These are phyloP conservation scores for Cheirogaleus major DNA, from an alignment of 2,797 vertebrate species.

Conservation along the genomic window DNA sequence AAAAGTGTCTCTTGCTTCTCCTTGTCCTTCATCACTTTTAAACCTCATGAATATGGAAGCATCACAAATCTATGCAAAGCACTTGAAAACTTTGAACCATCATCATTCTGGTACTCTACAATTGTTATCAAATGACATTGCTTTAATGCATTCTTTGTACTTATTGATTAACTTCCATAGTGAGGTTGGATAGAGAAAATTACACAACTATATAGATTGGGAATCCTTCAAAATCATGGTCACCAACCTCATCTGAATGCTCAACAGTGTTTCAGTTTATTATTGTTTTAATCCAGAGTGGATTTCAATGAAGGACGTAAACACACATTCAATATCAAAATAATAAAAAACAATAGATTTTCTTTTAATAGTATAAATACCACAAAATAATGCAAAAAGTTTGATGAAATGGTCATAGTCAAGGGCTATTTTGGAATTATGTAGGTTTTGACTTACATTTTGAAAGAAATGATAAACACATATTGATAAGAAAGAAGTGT, in stretches of 20 bases:
- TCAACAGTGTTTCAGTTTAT: background rate
- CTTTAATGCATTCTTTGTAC: background rate
- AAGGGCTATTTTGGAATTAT: background rate
- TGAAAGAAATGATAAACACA: slow-evolving; percentile 11
- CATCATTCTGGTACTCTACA: background rate
- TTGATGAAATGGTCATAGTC: background rate
- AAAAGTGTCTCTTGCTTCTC: background rate
- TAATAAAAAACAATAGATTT: background rate
- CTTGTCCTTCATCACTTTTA: background rate
- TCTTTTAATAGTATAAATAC: background rate
- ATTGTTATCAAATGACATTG: background rate
- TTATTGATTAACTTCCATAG: slow-evolving; percentile 11
- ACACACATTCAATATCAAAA: background rate
- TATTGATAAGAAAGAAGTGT: background rate
- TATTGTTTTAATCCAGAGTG: background rate
- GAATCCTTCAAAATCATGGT: background rate
- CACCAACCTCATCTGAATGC: background rate
- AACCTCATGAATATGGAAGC: background rate
- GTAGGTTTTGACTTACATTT: slow-evolving; percentile 11
- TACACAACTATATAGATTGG: background rate
- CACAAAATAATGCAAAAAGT: background rate
- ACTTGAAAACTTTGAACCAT: background rate
- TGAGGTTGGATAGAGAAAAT: background rate
- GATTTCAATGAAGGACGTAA: background rate
- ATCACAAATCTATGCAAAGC: background rate